Evolutionary conservation across 2,888 invertebrate genomes (phyloP), one percentile per base, ranked within the genome.

Genomic region (Heterodera filipjevi): DNA sequence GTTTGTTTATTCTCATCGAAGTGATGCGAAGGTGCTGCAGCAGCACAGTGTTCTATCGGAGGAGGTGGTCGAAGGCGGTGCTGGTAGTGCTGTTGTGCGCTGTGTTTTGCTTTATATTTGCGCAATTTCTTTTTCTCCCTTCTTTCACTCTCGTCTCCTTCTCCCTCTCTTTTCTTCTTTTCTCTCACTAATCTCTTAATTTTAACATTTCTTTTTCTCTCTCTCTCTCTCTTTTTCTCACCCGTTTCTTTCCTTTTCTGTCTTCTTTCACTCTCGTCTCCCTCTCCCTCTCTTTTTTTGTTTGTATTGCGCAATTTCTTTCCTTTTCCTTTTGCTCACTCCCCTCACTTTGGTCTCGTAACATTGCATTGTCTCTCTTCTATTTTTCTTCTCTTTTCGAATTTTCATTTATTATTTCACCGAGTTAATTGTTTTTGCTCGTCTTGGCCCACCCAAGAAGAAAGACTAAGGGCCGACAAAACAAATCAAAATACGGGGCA

Each of bases 401-500:
- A 6, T 1, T 19, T 5, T 53, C 14, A 22, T 53, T 22, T 22
- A 53, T 53, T 22, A 53, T 53, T 22, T 46, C 46, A 53, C 19
- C 39, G 39, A 53, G 19, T 59, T 6, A 5, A 59, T 10, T n/a
- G n/a, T 27, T 59, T n/a, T 8, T 59, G 59, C 27, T 59, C 59
- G 59, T 3, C 59, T 59, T 59, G 59, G 59, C 59, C 59, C 59
- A 59, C 59, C 59, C 59, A 59, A 59, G 59, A 59, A 59, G 59
- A 59, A 49, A 16, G 16, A 3, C 8, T 3, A 49, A 16, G 49
- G 49, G 39, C 39, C 39, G 39, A 39, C 39, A 39, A 39, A 39
- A 39, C n/a, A n/a, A n/a, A n/a, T n/a, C n/a, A n/a, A n/a, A n/a
- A n/a, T n/a, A n/a, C n/a, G n/a, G n/a, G n/a, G n/a, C n/a, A n/a